phyloP scores from a whole-genome alignment of 2,797 vertebrate genomes.

The Characodon lateralis region DNA sequence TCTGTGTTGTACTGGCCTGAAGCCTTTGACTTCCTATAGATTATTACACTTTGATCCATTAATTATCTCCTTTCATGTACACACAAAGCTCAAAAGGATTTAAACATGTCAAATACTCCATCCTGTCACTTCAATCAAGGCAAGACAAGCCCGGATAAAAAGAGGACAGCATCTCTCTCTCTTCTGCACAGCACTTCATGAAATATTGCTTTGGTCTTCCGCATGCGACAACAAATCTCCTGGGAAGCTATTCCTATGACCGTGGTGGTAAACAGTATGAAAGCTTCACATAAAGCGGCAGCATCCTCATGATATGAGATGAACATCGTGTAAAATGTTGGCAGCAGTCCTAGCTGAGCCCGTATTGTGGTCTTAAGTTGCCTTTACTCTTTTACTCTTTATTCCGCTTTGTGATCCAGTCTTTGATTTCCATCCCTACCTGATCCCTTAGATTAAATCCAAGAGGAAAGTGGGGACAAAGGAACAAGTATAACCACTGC shows the following conservation, averaged over 20 bases:
- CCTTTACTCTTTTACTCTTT: neutral
- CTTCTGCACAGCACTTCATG: constrained; percentile 33
- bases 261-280: constrained; percentile 73
- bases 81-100: constrained; percentile 36
- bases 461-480: constrained; percentile 50
- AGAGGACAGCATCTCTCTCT: constrained; percentile 28
- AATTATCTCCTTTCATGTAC: constrained; percentile 39
- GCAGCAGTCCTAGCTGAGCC: constrained; percentile 50
- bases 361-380: constrained; percentile 41
- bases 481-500: constrained; percentile 23
- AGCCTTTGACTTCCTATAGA: constrained; percentile 49
- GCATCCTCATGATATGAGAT: constrained; percentile 54
- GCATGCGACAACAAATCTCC: constrained; percentile 70
- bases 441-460: constrained; percentile 18
- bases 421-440: constrained; percentile 25
- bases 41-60: constrained; percentile 59
- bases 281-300: constrained; percentile 72
- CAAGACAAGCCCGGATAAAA: constrained; percentile 20
- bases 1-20: constrained; percentile 24
- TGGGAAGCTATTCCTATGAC: constrained; percentile 64
- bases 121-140: constrained; percentile 45
- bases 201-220: constrained; percentile 61
- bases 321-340: constrained; percentile 64
- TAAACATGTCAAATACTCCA: constrained; percentile 47
- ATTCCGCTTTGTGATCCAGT: constrained; percentile 33